Conservation (phyloP, 2,113 vertebrate genomes). For the Gnathonemus longibarbis region DNA sequence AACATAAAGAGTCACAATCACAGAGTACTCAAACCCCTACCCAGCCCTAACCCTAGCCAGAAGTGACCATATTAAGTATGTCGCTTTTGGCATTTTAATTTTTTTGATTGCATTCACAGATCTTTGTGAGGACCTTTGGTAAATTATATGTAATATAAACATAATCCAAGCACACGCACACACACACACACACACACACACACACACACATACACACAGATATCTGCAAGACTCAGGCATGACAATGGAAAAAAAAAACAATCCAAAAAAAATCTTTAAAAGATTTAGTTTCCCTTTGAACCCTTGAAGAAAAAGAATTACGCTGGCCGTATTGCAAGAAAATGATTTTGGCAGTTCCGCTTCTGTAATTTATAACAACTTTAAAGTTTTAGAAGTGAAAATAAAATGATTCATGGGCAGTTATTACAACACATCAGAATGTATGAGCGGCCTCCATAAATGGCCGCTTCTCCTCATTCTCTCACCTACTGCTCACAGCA, state of each 20-base stretch:
- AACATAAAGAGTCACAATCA: too few species aligned
- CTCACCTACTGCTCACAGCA: slow-evolving; percentile 12
- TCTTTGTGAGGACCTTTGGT: not conserved
- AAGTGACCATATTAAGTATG: not conserved
- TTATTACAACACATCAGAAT: slow-evolving; percentile 17
- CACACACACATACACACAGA: not conserved
- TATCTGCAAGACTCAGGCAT: not conserved
- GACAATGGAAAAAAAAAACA: not conserved
- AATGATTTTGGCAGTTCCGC: slow-evolving; percentile 14
- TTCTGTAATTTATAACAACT: slow-evolving; percentile 21
- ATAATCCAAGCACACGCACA: not conserved
- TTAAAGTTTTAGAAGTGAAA: slow-evolving; percentile 8
- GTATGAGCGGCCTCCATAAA: not conserved
- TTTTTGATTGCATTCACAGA: not conserved
- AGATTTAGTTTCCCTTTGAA: not conserved
- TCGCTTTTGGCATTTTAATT: not conserved
- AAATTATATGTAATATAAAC: too few species aligned
- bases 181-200: not conserved
- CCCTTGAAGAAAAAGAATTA: slow-evolving; percentile 8
- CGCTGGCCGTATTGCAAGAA: not conserved
- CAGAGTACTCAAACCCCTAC: too few species aligned
- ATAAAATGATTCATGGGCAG: slow-evolving; percentile 16
- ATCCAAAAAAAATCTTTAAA: not conserved
- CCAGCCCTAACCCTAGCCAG: too few species aligned
- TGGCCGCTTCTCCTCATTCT: not conserved